phyloP scores from a whole-genome alignment of 1,140 invertebrate species.

The Lasaia peninsularis region DNA sequence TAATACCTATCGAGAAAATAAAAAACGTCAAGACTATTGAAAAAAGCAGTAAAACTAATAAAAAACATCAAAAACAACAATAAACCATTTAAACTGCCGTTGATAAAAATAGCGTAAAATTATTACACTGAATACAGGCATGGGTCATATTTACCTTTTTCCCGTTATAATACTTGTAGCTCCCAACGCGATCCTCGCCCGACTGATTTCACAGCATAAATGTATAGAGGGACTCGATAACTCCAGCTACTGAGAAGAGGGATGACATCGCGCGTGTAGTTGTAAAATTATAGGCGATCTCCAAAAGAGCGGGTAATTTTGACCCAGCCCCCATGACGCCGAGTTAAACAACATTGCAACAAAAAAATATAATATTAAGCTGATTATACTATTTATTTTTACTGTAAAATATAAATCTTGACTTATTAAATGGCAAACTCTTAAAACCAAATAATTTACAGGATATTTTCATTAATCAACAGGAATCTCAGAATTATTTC shows the following conservation, averaged over 20 bases:
- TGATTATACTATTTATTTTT: no score
- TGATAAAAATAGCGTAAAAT: conserved; percentile 8
- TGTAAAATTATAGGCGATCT: no score
- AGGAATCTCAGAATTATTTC: background rate
- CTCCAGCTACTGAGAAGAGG: conserved; percentile 11
- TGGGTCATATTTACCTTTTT: conserved; percentile 19
- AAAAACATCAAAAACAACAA: conserved; percentile 7
- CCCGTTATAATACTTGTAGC: conserved; percentile 16
- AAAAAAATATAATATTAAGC: no score
- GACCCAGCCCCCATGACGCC: no score
- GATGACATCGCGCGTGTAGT: no score
- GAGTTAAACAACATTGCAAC: no score
- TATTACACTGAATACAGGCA: conserved; percentile 12
- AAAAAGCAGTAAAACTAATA: background rate
- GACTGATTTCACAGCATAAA: conserved; percentile 3
- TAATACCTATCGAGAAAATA: background rate
- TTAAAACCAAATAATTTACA: no score
- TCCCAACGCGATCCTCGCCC: background rate
- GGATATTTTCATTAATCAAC: no score
- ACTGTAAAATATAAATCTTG: no score
- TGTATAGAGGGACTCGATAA: conserved; percentile 5
- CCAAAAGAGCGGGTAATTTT: no score
- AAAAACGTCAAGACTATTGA: background rate
- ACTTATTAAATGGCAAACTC: no score
- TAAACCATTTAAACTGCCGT: background rate